Conservation (phyloP, 2,113 vertebrate species). For the Triplophysa tibetana region DNA sequence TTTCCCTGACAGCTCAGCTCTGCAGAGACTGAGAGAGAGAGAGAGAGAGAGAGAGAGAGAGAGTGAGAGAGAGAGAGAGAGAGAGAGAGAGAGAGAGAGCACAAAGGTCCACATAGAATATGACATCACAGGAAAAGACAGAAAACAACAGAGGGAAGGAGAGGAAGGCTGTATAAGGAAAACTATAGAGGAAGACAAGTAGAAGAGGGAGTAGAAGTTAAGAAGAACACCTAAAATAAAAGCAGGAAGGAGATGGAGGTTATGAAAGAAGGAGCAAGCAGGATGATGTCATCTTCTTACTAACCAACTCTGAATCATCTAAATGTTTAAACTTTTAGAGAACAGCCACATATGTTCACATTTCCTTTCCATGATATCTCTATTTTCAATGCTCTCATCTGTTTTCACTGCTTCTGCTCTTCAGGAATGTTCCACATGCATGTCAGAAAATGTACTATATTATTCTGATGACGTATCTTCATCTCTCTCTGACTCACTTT, state of each 20-base stretch:
- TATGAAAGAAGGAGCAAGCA: not conserved
- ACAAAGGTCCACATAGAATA: not conserved
- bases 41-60: too few species aligned
- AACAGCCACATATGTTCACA: not conserved
- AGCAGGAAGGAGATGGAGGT: not conserved
- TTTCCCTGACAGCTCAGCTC: conserved; percentile 61
- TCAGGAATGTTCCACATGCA: not conserved
- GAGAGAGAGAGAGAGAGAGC: conserved; percentile 31
- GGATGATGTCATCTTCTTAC: not conserved
- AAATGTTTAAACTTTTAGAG: not conserved
- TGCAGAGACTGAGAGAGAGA: conserved; percentile 53
- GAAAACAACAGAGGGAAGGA: conserved; percentile 14
- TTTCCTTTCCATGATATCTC: not conserved
- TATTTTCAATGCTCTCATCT: not conserved
- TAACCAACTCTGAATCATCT: too few species aligned
- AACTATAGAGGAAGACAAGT: not conserved
- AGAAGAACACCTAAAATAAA: not conserved
- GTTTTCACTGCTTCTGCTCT: not conserved
- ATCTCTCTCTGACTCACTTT: conserved; percentile 29
- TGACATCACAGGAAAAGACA: conserved; percentile 23
- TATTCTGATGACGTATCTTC: conserved; percentile 13
- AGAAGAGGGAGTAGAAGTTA: not conserved
- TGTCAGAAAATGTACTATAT: not conserved
- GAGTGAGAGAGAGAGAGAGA: conserved; percentile 31
- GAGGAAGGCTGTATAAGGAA: not conserved